These are phyloP conservation scores for Channa argus DNA, from an alignment of 2,113 vertebrate species.

Conservation along the genomic window DNA sequence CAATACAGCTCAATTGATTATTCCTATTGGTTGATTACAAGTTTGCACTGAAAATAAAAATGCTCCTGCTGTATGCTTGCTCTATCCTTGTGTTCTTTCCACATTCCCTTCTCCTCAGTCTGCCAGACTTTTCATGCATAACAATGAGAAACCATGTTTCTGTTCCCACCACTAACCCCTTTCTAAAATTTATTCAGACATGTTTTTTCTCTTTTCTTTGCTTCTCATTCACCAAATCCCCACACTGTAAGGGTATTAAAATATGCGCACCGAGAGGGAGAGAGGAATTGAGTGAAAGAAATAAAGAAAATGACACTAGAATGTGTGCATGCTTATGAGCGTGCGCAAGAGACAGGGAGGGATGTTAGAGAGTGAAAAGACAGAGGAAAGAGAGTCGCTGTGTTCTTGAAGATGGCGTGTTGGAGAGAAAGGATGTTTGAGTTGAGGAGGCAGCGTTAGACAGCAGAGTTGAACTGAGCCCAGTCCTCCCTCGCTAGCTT, in stretches of 20 bases:
- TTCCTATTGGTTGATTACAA: slow-evolving; percentile 22
- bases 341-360: slow-evolving; percentile 26
- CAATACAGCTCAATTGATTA: slow-evolving; percentile 10
- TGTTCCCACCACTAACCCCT: slow-evolving; percentile 66
- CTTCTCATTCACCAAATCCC: slow-evolving; percentile 67
- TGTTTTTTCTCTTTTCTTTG: slow-evolving; percentile 14
- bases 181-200: slow-evolving; percentile 60
- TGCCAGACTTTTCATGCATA: slow-evolving; percentile 72
- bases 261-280: slow-evolving; percentile 37
- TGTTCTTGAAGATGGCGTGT: slow-evolving; percentile 6
- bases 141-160: slow-evolving; percentile 69
- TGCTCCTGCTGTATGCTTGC: slow-evolving; percentile 10
- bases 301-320: slow-evolving; percentile 38
- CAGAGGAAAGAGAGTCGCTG: slow-evolving; percentile 9
- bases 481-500: slow-evolving; percentile 59
- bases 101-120: slow-evolving; percentile 29
- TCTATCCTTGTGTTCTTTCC: slow-evolving; percentile 18
- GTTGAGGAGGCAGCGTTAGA: slow-evolving; percentile 34
- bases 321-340: slow-evolving; percentile 31
- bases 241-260: slow-evolving; percentile 63
- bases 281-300: slow-evolving; percentile 5
- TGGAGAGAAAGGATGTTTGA: slow-evolving; percentile 30
- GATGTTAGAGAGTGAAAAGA: slow-evolving; percentile 32
- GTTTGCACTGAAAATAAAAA: slow-evolving; percentile 13
- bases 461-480: slow-evolving; percentile 35